phyloP scores from a whole-genome alignment of 2,797 vertebrate genomes.

The Aplochiton taeniatus region DNA sequence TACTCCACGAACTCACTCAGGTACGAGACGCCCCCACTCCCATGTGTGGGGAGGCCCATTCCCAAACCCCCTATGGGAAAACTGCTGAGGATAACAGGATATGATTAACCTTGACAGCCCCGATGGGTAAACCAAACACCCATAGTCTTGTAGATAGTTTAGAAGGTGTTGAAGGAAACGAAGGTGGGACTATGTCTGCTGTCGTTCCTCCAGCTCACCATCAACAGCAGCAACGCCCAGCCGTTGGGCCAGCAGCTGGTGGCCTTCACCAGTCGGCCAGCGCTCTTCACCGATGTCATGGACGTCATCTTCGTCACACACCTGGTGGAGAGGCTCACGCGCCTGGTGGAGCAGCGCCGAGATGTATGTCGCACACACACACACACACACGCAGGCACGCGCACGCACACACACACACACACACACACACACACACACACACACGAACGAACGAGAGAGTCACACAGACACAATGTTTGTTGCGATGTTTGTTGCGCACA shows the following conservation, averaged over 20 bases:
- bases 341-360: slow-evolving; percentile 79
- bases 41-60: not conserved
- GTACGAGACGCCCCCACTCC: slow-evolving; percentile 51
- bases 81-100: too few relatives aligned
- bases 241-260: slow-evolving; percentile 83
- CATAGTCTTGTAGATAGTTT: too few relatives aligned
- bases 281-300: slow-evolving; percentile 86
- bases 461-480: not conserved
- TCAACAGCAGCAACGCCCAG: slow-evolving; percentile 83
- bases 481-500: too few relatives aligned
- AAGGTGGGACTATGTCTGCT: slow-evolving; percentile 4
- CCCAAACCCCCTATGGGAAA: too few relatives aligned
- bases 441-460: not conserved
- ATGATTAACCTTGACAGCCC: not conserved
- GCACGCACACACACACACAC: slow-evolving; percentile 4
- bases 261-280: slow-evolving; percentile 82
- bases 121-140: too few relatives aligned
- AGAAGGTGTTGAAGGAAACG: too few relatives aligned
- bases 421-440: not conserved
- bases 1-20: slow-evolving; percentile 87
- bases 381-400: not conserved
- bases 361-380: slow-evolving; percentile 68
- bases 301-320: slow-evolving; percentile 89
- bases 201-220: slow-evolving; percentile 75
- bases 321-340: slow-evolving; percentile 87